Conservation (phyloP, 2,113 vertebrate species). For the Brienomyrus brachyistius region DNA sequence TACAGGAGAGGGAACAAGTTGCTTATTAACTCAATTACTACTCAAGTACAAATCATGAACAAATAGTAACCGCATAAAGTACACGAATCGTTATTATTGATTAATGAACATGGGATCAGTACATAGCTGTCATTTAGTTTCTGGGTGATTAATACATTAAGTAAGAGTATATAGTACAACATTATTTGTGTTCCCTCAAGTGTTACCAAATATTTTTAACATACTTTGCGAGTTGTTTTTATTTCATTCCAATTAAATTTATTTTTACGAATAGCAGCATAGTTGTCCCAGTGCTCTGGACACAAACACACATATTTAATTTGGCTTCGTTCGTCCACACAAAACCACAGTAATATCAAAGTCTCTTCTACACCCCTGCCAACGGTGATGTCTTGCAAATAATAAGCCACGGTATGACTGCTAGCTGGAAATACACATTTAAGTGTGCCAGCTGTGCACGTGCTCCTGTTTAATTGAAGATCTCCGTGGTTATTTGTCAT, state of each 20-base stretch:
- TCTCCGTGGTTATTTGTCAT: background rate
- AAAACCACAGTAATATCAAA: background rate
- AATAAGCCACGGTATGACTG: background rate
- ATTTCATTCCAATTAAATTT: background rate
- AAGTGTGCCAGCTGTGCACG: background rate
- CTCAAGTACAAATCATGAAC: background rate
- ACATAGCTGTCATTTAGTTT: background rate
- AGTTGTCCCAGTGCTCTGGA: background rate
- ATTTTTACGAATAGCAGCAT: background rate
- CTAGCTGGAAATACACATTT: background rate
- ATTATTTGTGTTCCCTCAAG: background rate
- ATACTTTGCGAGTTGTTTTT: background rate
- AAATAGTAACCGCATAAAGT: background rate
- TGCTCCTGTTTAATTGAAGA: background rate
- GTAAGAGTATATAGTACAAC: background rate
- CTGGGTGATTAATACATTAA: background rate
- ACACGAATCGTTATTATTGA: background rate
- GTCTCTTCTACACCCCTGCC: background rate
- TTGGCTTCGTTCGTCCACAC: background rate
- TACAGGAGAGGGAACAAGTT: background rate
- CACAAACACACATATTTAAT: background rate
- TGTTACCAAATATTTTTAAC: background rate
- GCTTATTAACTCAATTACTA: background rate
- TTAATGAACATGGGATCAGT: background rate
- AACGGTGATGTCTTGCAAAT: background rate